A percentile compares a stretch with the other conserved stretches of the same genome.
phyloP scores from a whole-genome alignment of 1,140 invertebrate genomes.

The Bicyclus anynana region DNA sequence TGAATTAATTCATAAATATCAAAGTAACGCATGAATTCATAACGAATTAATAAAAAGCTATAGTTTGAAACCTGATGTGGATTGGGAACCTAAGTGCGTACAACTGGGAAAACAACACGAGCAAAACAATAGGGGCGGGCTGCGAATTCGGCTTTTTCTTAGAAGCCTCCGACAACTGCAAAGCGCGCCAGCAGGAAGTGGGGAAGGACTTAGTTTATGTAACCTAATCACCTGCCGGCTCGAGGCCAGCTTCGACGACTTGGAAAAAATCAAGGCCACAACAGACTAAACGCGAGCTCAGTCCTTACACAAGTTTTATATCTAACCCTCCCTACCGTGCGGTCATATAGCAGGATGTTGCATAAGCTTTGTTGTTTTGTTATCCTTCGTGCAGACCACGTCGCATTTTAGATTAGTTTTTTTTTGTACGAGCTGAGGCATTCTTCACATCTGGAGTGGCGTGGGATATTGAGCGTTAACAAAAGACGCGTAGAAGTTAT shows the following conservation, averaged over 20 bases:
- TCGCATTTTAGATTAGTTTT: slow-evolving; percentile 71
- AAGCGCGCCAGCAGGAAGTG: slow-evolving; percentile 71
- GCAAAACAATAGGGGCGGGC: slow-evolving; percentile 58
- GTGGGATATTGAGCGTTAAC: slow-evolving; percentile 47
- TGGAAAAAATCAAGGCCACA: slow-evolving; percentile 71
- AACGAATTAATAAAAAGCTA: background rate
- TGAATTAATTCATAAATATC: too few species aligned
- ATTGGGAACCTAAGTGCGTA: slow-evolving; percentile 37
- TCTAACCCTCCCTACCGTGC: slow-evolving; percentile 53
- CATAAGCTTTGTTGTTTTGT: slow-evolving; percentile 74
- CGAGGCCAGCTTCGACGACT: slow-evolving; percentile 59
- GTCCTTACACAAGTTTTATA: slow-evolving; percentile 50
- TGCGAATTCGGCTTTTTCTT: slow-evolving; percentile 69
- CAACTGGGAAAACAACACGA: slow-evolving; percentile 60
- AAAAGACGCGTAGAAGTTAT: slow-evolving; percentile 26
- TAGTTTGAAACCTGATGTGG: slow-evolving; percentile 3
- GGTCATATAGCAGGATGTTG: slow-evolving; percentile 70
- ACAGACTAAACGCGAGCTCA: slow-evolving; percentile 53
- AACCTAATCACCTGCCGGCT: slow-evolving; percentile 75
- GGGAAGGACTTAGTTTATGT: slow-evolving; percentile 74
- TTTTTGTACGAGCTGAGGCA: slow-evolving; percentile 47
- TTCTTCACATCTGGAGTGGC: slow-evolving; percentile 39
- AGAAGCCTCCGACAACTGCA: slow-evolving; percentile 72
- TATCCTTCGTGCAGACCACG: slow-evolving; percentile 55
- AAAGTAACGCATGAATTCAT: too few species aligned